These are phyloP conservation scores for Polia nebulosa DNA, from an alignment of 2,888 invertebrate species.

Conservation along the genomic window DNA sequence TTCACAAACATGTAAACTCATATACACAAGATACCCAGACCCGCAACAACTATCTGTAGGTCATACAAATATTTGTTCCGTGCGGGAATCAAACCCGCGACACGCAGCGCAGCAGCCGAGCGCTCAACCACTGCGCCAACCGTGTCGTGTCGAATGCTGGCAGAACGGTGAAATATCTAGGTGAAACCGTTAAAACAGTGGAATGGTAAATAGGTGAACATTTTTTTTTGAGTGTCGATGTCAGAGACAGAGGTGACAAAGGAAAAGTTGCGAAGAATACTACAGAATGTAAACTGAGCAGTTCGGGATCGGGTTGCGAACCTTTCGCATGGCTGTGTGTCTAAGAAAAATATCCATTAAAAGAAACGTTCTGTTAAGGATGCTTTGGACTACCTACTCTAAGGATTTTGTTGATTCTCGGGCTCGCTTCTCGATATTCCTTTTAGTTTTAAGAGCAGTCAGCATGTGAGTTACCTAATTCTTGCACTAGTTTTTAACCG, in stretches of 20 bases:
- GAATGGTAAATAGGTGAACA: slow-evolving; percentile 4
- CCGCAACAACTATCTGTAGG: no score
- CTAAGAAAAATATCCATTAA: slow-evolving; percentile 9
- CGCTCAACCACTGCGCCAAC: no score
- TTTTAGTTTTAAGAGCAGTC: not conserved
- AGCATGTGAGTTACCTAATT: not conserved
- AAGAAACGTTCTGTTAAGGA: not conserved
- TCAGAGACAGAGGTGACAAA: no score
- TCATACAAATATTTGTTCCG: no score
- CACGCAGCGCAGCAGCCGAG: no score
- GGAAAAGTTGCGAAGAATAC: slow-evolving; percentile 2
- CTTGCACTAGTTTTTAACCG: slow-evolving; percentile 7
- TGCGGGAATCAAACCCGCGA: no score
- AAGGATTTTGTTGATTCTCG: not conserved
- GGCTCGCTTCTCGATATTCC: slow-evolving; percentile 1
- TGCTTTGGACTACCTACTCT: not conserved
- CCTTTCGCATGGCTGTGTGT: not conserved
- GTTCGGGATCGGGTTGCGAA: not conserved
- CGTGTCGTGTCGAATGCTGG: no score
- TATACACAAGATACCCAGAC: no score
- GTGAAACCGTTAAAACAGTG: slow-evolving; percentile 14
- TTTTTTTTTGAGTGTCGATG: not conserved
- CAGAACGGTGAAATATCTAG: slow-evolving; percentile 25
- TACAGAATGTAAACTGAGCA: slow-evolving; percentile 1
- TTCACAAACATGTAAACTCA: no score